Evolutionary conservation across 2,797 vertebrate species (phyloP).

Genomic region (Megaceryle alcyon): DNA sequence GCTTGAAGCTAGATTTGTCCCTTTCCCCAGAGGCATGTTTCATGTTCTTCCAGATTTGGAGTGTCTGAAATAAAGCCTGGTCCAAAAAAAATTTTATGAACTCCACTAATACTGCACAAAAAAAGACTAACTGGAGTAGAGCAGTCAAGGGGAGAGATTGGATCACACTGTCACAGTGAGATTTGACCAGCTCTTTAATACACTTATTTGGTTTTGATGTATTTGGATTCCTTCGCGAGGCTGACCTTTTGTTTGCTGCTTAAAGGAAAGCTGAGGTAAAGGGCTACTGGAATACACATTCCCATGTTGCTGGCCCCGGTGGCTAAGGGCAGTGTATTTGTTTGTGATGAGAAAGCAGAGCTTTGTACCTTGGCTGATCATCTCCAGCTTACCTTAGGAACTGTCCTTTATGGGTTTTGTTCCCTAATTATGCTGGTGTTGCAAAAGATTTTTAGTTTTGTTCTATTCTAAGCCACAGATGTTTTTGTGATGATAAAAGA

Average conservation of each 20-base stretch:
- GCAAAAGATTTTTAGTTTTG: background rate
- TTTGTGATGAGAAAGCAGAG: background rate
- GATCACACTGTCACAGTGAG: no score
- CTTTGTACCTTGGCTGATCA: background rate
- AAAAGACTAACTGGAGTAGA: background rate
- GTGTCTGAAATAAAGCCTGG: background rate
- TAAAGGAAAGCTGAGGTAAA: background rate
- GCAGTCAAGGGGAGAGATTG: background rate
- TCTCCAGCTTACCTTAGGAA: background rate
- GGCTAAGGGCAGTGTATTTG: rapidly evolving
- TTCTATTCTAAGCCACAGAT: background rate
- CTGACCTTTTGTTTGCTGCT: background rate
- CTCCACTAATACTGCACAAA: background rate
- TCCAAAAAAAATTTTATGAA: background rate
- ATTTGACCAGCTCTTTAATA: background rate
- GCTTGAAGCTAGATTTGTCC: background rate
- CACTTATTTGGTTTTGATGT: background rate
- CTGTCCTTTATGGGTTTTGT: background rate
- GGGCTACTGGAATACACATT: background rate
- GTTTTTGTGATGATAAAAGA: background rate
- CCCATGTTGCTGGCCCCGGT: rapidly evolving
- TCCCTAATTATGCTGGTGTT: background rate
- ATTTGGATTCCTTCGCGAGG: background rate
- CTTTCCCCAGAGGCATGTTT: background rate
- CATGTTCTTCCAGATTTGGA: background rate